Percentiles rank a stretch among this genome's conserved stretches.
phyloP scores from a whole-genome alignment of 2,888 invertebrate genomes.

The Cryptocheilus praepositus region DNA sequence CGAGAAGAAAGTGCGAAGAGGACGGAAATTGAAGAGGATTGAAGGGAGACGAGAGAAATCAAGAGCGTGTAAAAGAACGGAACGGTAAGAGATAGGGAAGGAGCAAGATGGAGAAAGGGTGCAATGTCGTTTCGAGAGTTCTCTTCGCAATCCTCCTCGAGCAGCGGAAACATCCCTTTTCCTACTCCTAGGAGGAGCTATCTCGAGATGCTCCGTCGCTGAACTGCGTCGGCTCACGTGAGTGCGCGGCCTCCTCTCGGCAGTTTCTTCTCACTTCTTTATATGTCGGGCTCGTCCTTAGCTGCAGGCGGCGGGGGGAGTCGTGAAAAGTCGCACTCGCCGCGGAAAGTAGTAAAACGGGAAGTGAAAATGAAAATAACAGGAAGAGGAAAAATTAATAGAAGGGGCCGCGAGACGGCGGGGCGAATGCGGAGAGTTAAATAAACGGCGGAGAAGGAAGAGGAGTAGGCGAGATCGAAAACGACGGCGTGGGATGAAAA shows the following conservation, averaged over 20 bases:
- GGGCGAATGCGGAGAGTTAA: no score
- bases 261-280: slow-evolving; percentile 13
- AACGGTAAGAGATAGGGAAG: slow-evolving; percentile 12
- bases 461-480: no score
- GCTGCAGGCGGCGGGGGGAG: not conserved
- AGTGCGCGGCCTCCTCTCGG: slow-evolving; percentile 23
- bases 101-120: slow-evolving; percentile 18
- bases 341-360: no score
- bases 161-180: slow-evolving; percentile 59
- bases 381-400: no score
- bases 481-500: no score
- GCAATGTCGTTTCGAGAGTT: slow-evolving; percentile 44
- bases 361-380: no score
- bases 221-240: slow-evolving; percentile 44
- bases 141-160: slow-evolving; percentile 57
- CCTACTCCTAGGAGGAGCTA: slow-evolving; percentile 40
- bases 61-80: no score
- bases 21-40: slow-evolving; percentile 2
- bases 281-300: not conserved
- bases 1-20: slow-evolving; percentile 13
- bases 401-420: no score
- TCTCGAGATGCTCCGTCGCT: slow-evolving; percentile 50
- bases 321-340: no score
- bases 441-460: no score
- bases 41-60: no score